Evolutionary conservation across 2,113 vertebrate genomes (phyloP).

Genomic region (Hipposideros armiger): DNA sequence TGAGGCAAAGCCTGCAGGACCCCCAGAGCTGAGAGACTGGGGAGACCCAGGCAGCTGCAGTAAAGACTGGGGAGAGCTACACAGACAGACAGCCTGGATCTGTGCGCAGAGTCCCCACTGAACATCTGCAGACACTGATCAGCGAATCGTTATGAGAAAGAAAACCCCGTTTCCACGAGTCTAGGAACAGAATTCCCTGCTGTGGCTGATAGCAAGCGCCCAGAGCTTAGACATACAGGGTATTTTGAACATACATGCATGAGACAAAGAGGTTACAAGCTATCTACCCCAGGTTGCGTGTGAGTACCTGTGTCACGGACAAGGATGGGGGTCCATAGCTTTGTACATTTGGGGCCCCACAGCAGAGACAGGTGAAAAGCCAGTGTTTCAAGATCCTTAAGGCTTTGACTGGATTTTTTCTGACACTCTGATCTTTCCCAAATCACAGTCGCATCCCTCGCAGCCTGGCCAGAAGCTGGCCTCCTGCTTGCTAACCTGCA

Average conservation of each 20-base stretch:
- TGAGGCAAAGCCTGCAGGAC: neutral
- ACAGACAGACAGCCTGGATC: neutral
- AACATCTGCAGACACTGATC: neutral
- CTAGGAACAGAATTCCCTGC: too few species aligned
- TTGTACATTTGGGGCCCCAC: neutral
- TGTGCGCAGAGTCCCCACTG: neutral
- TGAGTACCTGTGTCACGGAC: neutral
- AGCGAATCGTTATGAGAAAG: too few species aligned
- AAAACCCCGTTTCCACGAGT: too few species aligned
- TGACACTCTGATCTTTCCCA: neutral
- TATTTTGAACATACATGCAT: neutral
- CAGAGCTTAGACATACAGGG: neutral
- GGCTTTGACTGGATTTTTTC: neutral
- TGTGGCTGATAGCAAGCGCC: neutral
- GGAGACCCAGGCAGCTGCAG: neutral
- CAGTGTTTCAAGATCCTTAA: neutral
- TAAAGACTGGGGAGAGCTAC: neutral
- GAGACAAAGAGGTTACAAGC: neutral
- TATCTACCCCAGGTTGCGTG: neutral
- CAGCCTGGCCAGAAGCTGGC: neutral
- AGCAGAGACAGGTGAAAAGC: neutral
- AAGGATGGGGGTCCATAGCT: neutral
- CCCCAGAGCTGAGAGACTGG: neutral
- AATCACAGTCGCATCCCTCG: too few species aligned
- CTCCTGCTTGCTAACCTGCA: neutral